These are phyloP conservation scores for Solenopsis fugax DNA, from an alignment of 1,140 invertebrate genomes.

Conservation along the genomic window DNA sequence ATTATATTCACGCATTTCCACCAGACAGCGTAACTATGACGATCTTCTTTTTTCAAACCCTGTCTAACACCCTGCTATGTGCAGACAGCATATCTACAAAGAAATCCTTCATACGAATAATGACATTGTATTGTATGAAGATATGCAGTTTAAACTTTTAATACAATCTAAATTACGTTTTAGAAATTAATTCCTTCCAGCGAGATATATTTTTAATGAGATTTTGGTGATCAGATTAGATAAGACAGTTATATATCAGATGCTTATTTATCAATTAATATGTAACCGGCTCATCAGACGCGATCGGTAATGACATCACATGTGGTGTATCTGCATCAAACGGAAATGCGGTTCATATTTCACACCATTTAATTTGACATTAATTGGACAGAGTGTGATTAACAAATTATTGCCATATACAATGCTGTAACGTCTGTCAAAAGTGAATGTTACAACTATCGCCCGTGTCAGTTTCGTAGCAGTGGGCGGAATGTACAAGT, in stretches of 20 bases:
- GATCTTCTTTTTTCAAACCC: conserved; percentile 43
- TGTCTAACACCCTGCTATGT: conserved; percentile 4
- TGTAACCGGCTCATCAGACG: background rate
- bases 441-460: conserved; percentile 57
- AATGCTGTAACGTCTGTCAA: conserved; percentile 47
- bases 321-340: conserved; percentile 54
- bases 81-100: background rate
- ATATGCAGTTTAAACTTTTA: background rate
- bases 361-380: conserved; percentile 63
- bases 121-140: background rate
- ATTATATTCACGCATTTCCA: conserved; percentile 76
- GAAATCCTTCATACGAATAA: background rate
- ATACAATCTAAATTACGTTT: background rate
- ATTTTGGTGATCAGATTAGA: conserved; percentile 6
- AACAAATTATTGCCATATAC: conserved; percentile 61
- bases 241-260: conserved; percentile 21
- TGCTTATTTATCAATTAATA: conserved; percentile 11
- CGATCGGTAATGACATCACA: conserved; percentile 51
- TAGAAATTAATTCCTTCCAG: background rate
- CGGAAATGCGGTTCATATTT: conserved; percentile 60
- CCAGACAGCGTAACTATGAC: conserved; percentile 42
- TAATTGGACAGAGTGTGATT: conserved; percentile 58
- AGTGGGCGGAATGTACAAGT: conserved; percentile 44
- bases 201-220: background rate
- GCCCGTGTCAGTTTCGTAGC: conserved; percentile 15